A percentile compares a stretch with the other conserved stretches of the same genome.
Evolutionary conservation across 2,113 vertebrate species (phyloP).

Genomic region (Conger conger): DNA sequence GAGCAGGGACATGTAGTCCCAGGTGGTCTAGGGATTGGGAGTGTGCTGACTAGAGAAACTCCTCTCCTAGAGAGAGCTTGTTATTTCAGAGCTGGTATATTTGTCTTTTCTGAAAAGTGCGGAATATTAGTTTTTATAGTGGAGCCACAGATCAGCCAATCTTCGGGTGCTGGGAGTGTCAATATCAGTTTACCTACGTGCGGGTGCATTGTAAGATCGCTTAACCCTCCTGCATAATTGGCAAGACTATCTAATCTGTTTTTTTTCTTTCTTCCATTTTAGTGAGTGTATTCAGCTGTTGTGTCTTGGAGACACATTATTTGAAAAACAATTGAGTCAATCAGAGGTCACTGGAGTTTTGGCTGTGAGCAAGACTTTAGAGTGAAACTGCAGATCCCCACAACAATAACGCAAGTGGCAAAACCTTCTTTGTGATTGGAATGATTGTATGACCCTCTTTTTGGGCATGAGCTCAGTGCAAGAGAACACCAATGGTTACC

Average conservation of each 20-base stretch:
- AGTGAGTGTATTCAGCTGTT: slow-evolving; percentile 23
- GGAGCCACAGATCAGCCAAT: neutral
- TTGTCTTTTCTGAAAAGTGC: slow-evolving; percentile 27
- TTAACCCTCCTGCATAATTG: slow-evolving; percentile 11
- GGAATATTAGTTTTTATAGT: slow-evolving; percentile 12
- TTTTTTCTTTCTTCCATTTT: slow-evolving; percentile 10
- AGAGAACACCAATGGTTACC: too few relatives aligned
- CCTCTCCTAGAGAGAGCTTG: neutral
- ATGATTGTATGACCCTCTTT: neutral
- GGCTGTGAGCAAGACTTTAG: neutral
- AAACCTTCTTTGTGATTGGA: neutral
- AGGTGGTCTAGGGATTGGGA: slow-evolving; percentile 21
- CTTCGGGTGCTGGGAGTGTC: neutral
- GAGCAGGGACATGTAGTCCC: neutral
- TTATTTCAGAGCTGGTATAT: slow-evolving; percentile 17
- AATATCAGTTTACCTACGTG: neutral
- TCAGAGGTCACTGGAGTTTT: neutral
- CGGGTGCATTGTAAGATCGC: neutral
- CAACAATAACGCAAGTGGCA: neutral
- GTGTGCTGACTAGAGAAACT: slow-evolving; percentile 20
- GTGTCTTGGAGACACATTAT: neutral
- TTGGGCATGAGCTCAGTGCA: neutral
- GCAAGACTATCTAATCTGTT: neutral
- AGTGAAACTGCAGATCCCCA: neutral
- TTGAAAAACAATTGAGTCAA: neutral